Evolutionary conservation across 2,113 vertebrate species (phyloP), one percentile per base, ranked within the genome.

Genomic region (Corythornis vintsioides): DNA sequence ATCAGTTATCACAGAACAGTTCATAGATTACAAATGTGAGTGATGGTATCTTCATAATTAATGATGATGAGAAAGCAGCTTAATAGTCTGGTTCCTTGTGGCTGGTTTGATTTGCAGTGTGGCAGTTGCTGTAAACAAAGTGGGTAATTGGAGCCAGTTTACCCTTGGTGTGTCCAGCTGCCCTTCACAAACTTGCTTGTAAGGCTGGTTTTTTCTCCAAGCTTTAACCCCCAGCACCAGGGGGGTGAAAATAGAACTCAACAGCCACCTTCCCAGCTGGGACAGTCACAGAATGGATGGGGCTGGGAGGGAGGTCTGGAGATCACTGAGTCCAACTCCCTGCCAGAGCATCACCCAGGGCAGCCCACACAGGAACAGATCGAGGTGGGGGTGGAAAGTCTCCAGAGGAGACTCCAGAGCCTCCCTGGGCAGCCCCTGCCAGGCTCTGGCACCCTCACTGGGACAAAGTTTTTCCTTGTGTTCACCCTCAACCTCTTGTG

Each of bases 11-110:
- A 40, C 24, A 43, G 60, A 71, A 88, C 71, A 77, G 74, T 79
- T 95, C 77, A 64, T 55, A 93, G 73, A 89, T 90, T 83, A 87
- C 61, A 93, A 92, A 92, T 22, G 61, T 65, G 77, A 96, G 53
- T 76, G 90, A 96, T 94, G 61, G 47, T 83, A 95, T 94, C 88
- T 92, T 94, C 91, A 63, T 92, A 88, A 93, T 89, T 95, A 95
- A 95, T 63, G 65, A 90, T 87, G 94, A 79, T 43, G 80, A 91
- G 67, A 90, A 72, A 92, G 84, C 47, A 77, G 80, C 57, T 92
- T 94, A 93, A 90, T 90, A 88, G 86, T 72, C 84, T 69, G n/a
- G 80, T 92, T 94, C 82, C 89, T 93, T 77, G 59, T 79, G 82
- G 56, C 57, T 84, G 78, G 45, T 50, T 94, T 94, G 79, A 94